Conservation (phyloP, 2,797 vertebrate species). For the Calcarius lapponicus region DNA sequence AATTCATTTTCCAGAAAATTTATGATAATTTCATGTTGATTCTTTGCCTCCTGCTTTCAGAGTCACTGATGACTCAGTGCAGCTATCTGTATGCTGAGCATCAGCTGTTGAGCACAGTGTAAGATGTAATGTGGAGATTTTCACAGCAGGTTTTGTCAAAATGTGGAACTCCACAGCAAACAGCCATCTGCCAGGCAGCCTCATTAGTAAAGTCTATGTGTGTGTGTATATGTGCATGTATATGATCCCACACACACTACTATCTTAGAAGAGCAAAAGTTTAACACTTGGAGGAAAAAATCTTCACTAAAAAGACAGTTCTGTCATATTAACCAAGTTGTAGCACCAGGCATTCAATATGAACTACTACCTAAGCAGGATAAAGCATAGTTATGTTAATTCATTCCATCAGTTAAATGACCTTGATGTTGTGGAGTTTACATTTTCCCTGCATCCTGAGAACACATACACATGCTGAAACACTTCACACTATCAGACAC, state of each 20-base stretch:
- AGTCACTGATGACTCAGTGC: conserved; percentile 50
- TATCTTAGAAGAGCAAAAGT: conserved; percentile 13
- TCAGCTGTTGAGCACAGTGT: conserved; percentile 42
- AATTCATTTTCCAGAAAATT: conserved; percentile 61
- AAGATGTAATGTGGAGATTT: conserved; percentile 62
- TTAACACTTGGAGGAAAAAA: background rate
- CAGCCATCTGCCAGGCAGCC: conserved; percentile 63
- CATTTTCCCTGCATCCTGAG: background rate
- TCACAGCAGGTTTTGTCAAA: conserved; percentile 62
- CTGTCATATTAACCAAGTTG: background rate
- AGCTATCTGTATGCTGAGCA: conserved; percentile 59
- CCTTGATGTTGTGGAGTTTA: background rate
- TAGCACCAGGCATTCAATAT: background rate
- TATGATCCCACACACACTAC: conserved; percentile 16
- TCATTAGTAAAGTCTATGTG: background rate
- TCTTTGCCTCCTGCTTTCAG: conserved; percentile 60
- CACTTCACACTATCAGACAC: background rate
- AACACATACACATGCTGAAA: background rate
- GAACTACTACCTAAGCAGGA: background rate
- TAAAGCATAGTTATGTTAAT: background rate
- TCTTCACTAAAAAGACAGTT: background rate
- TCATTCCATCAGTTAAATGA: background rate
- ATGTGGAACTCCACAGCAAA: conserved; percentile 62
- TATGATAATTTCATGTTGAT: conserved; percentile 65
- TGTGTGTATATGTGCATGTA: background rate